Percentiles rank a stretch among this genome's conserved stretches.
These are phyloP conservation scores for Argopecten irradians DNA, from an alignment of 1,140 invertebrate genomes.

Conservation along the genomic window DNA sequence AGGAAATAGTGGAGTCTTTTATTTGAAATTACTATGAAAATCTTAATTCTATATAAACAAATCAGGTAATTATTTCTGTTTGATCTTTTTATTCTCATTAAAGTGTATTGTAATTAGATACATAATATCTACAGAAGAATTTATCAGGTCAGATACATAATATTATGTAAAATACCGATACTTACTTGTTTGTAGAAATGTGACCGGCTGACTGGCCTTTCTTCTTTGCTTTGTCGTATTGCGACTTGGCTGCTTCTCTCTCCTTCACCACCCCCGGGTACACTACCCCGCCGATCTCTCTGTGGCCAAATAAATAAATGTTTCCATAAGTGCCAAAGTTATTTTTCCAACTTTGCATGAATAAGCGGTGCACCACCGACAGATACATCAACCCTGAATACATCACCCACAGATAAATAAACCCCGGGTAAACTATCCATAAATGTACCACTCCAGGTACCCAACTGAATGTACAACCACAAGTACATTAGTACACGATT, in stretches of 20 bases:
- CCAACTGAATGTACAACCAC: no score
- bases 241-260: slow-evolving; percentile 59
- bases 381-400: no score
- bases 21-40: not conserved
- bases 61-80: not conserved
- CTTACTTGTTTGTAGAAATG: slow-evolving; percentile 57
- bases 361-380: no score
- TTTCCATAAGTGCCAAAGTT: no score
- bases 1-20: not conserved
- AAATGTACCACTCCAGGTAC: no score
- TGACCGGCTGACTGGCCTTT: slow-evolving; percentile 60
- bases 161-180: not conserved
- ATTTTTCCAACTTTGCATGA: no score
- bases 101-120: not conserved
- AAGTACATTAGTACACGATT: no score
- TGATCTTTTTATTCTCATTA: not conserved
- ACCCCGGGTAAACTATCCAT: no score
- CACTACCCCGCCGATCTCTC: slow-evolving; percentile 60
- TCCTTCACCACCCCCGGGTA: slow-evolving; percentile 64
- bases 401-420: no score
- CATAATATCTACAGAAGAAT: not conserved
- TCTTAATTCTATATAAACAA: not conserved
- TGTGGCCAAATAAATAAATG: no score
- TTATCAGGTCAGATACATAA: not conserved
- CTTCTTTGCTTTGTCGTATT: slow-evolving; percentile 58